Base-by-base conservation (phyloP, 2,888 invertebrate species). In the Ophion ellenae region DNA sequence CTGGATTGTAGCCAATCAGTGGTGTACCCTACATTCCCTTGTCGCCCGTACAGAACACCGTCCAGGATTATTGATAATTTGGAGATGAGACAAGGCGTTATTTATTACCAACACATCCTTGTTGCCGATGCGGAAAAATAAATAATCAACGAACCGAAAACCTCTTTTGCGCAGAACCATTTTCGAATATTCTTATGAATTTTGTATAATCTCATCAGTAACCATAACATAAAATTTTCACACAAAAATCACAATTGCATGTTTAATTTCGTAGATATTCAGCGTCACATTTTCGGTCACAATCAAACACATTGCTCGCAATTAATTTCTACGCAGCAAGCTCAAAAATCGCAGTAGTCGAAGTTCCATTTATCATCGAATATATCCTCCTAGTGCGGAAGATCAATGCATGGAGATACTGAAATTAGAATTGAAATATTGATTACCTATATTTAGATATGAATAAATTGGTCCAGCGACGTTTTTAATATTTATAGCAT, bases 1-100 rank as follows among this genome's bases (percentile, higher is more conserved):
- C 67, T 81, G 80, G 80, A 81, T 73, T 45, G 73, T 45, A 74
- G 80, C 80, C 80, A 81, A 81, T 66, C 71, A 61, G 71, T 53
- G 45, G 71, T 32, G 32, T 66, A 47, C 66, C 57, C 11, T 53
- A 11, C 32, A 57, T 40, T 53, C 28, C 40, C 45, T 24, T 36
- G 47, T 17, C 10, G 14, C 28, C 47, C 20, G 45, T 64, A 71
- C 20, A 64, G 14, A 32, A 47, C 32, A 24, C 7, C 14, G 70
- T n/a, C 53, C 64, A 36, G 20, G 59, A 81, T 81, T 57, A 66
- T 81, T 73, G 73, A n/a, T 67, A 66, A 74, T 57, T 66, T 66
- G 36, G 40, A 20, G 24, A 61, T 45, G 69, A 78, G 45, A 24
- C 64, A 45, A 67, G 40, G 69, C 57, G 14, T 47, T 45, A 78